These are phyloP conservation scores for Monopterus albus DNA, from an alignment of 2,113 vertebrate genomes.

Conservation along the genomic window DNA sequence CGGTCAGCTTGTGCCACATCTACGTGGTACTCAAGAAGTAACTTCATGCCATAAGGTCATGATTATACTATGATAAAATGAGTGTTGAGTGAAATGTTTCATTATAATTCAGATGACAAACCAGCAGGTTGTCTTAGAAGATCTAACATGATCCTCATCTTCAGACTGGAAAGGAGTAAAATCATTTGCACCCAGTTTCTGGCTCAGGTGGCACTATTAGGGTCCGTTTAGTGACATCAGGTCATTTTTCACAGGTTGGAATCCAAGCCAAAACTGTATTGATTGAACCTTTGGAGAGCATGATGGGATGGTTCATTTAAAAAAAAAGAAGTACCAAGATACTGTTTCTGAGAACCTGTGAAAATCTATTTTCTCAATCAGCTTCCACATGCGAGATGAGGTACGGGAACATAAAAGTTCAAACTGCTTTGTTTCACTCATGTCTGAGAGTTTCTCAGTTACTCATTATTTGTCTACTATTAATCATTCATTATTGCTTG, in stretches of 20 bases:
- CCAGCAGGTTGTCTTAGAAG: not conserved
- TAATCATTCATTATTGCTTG: too few relatives aligned
- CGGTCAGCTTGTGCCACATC: constrained; percentile 42
- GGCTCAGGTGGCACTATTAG: not conserved
- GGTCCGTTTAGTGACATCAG: not conserved
- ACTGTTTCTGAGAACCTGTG: not conserved
- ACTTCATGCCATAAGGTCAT: not conserved
- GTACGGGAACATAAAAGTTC: too few relatives aligned
- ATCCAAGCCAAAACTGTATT: constrained; percentile 9
- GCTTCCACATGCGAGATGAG: too few relatives aligned
- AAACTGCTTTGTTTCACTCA: too few relatives aligned
- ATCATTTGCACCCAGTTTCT: not conserved
- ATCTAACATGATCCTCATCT: not conserved
- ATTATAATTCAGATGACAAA: not conserved
- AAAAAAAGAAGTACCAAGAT: too few relatives aligned
- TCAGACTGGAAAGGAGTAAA: not conserved
- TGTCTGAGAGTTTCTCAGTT: too few relatives aligned
- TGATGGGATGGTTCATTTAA: not conserved
- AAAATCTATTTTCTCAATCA: not conserved
- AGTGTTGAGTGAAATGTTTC: not conserved
- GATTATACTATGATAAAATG: constrained; percentile 15
- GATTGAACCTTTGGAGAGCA: constrained; percentile 13
- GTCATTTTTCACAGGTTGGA: not conserved
- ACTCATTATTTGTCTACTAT: too few relatives aligned
- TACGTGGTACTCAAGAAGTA: constrained; percentile 13